Conservation (phyloP, 2,797 vertebrate genomes). For the Podarcis siculus region DNA sequence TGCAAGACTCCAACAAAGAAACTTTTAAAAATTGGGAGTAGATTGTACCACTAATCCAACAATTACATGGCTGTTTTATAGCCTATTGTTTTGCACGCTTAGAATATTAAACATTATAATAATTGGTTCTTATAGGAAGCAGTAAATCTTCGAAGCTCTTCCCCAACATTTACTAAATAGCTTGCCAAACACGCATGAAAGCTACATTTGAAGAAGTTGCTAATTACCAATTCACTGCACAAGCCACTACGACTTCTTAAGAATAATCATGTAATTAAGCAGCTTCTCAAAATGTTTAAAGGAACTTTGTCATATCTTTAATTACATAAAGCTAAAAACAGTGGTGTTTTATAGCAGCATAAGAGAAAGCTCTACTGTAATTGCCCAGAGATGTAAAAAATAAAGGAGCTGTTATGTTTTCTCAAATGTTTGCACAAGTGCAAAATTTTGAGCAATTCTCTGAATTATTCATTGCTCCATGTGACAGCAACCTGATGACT, state of each 20-base stretch:
- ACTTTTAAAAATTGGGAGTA: neutral
- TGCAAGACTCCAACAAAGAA: neutral
- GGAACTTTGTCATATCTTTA: conserved; percentile 37
- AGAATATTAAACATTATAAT: neutral
- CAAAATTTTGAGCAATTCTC: neutral
- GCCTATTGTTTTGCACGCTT: conserved; percentile 6
- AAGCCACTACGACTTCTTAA: conserved; percentile 9
- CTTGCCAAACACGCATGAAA: neutral
- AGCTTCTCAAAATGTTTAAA: conserved; percentile 23
- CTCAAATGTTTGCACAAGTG: conserved; percentile 6
- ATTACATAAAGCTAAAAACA: conserved; percentile 24
- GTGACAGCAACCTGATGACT: neutral
- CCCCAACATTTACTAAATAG: conserved; percentile 4
- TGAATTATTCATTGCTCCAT: neutral
- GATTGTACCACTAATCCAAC: conserved; percentile 1
- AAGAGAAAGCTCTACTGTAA: neutral
- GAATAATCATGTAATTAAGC: conserved; percentile 26
- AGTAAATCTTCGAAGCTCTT: neutral
- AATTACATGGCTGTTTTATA: conserved; percentile 2
- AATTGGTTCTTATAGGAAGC: conserved; percentile 19
- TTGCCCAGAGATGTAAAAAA: neutral
- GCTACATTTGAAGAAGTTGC: conserved; percentile 6
- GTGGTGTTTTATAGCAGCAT: neutral
- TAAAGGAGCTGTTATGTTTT: neutral
- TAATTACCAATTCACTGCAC: conserved; percentile 32